phyloP scores from a whole-genome alignment of 1,140 invertebrate genomes.

The Drosophila micromelanica region DNA sequence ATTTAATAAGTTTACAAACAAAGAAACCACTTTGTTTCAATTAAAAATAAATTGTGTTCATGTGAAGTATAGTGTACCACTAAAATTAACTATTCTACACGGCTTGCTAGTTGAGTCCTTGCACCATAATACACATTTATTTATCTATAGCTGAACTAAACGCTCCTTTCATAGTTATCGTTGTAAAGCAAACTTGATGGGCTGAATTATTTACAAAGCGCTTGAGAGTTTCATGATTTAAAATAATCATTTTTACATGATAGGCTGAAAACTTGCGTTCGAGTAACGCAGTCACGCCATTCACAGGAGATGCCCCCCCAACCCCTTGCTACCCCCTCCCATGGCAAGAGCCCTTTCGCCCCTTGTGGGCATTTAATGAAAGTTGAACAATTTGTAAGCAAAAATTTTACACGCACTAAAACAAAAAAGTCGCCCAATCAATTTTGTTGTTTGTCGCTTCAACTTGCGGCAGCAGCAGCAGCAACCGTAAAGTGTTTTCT shows the following conservation, averaged over 20 bases:
- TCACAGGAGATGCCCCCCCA: background rate
- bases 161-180: background rate
- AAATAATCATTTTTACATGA: constrained; percentile 30
- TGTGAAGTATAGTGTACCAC: no score
- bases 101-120: background rate
- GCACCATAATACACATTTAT: background rate
- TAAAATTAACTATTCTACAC: background rate
- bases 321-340: background rate
- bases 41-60: no score
- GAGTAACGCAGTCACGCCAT: constrained; percentile 31
- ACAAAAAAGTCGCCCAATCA: constrained; percentile 55
- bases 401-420: constrained; percentile 52
- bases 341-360: background rate
- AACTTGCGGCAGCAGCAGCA: constrained; percentile 15
- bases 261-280: constrained; percentile 1
- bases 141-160: background rate
- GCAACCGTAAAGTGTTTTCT: constrained; percentile 62
- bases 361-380: constrained; percentile 24
- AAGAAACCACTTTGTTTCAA: no score
- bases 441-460: constrained; percentile 55
- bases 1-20: no score
- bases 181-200: background rate
- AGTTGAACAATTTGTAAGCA: constrained; percentile 56
- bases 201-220: constrained; percentile 17
- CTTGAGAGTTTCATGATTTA: constrained; percentile 23